phyloP scores from a whole-genome alignment of 2,888 invertebrate genomes.

The Entomobrya multifasciata region DNA sequence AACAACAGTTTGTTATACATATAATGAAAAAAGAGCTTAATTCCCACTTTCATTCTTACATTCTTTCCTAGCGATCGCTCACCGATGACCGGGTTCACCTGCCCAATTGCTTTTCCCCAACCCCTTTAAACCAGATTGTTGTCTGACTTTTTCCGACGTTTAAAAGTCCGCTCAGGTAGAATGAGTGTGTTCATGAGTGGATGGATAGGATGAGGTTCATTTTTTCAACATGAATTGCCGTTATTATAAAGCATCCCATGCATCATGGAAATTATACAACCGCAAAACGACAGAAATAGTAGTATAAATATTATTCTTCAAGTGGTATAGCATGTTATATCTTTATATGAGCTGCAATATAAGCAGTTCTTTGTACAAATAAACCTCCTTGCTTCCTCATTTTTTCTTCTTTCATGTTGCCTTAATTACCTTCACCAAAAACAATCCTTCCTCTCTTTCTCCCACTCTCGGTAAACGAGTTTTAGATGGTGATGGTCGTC shows the following conservation, averaged over 20 bases:
- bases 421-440: conserved; percentile 62
- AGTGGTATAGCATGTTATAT: neutral
- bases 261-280: conserved; percentile 61
- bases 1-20: neutral
- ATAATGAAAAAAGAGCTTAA: conserved; percentile 11
- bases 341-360: neutral
- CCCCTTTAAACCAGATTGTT: conserved; percentile 58
- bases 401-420: conserved; percentile 35
- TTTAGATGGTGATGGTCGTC: conserved; percentile 28
- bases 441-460: conserved; percentile 51
- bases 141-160: conserved; percentile 60
- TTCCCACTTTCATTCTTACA: conserved; percentile 10
- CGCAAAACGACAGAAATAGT: conserved; percentile 48
- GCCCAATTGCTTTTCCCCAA: conserved; percentile 49
- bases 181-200: neutral
- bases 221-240: conserved; percentile 46
- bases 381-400: conserved; percentile 1
- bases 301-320: no score
- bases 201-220: conserved; percentile 50
- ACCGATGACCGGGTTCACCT: conserved; percentile 60
- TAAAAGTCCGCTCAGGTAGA: conserved; percentile 39
- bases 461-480: neutral
- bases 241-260: conserved; percentile 63
- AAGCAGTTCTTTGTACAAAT: neutral
- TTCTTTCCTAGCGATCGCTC: conserved; percentile 15